A percentile compares a stretch with the other conserved stretches of the same genome.
phyloP scores from a whole-genome alignment of 1,140 invertebrate species.

The Euwallacea similis region DNA sequence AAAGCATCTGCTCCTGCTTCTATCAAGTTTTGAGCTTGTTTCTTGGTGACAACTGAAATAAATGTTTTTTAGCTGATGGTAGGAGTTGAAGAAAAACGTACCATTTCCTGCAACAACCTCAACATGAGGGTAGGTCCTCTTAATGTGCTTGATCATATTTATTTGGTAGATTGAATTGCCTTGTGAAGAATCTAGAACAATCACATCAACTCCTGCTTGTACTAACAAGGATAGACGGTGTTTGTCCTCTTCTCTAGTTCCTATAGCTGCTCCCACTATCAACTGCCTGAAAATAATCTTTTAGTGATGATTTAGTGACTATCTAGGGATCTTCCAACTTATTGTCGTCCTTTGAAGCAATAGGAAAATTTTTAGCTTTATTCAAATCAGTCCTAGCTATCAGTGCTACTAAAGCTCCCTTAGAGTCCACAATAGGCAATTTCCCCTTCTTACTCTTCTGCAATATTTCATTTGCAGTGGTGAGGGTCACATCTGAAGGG shows the following conservation, averaged over 20 bases:
- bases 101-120: constrained; percentile 97
- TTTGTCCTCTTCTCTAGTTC: constrained; percentile 85
- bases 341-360: constrained; percentile 96
- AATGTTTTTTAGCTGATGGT: constrained; percentile 14
- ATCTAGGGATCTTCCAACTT: constrained; percentile 58
- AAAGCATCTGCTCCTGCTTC: constrained; percentile 96
- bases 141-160: constrained; percentile 93
- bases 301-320: neutral
- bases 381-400: constrained; percentile 98
- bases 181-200: constrained; percentile 97
- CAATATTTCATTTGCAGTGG: constrained; percentile 92
- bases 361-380: constrained; percentile 94
- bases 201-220: constrained; percentile 92
- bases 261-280: constrained; percentile 95
- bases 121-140: constrained; percentile 83
- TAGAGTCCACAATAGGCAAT: constrained; percentile 91
- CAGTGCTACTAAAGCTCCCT: constrained; percentile 87
- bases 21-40: constrained; percentile 96
- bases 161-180: constrained; percentile 97
- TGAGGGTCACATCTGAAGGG: constrained; percentile 81
- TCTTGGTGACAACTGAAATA: constrained; percentile 82
- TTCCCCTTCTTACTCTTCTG: constrained; percentile 98
- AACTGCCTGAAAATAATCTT: constrained; percentile 64
- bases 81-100: constrained; percentile 45
- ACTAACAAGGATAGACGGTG: constrained; percentile 77